Evolutionary conservation across 2,888 invertebrate species (phyloP), one percentile per base, ranked within the genome.

Genomic region (Lucinisca nassula): DNA sequence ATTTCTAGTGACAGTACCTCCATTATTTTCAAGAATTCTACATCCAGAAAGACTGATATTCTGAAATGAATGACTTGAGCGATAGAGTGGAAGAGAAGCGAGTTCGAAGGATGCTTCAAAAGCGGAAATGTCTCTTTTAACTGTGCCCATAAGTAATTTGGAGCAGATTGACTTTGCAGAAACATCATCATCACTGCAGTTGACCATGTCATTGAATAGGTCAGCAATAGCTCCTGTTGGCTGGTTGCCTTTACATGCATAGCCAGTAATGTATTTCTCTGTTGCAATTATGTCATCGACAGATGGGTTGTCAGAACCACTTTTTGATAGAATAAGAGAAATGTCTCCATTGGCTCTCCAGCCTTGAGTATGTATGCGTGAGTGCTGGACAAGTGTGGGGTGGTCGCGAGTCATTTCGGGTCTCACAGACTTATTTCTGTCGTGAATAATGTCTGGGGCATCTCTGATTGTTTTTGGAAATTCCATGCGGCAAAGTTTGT

Each of bases 361-460:
- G 17, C 76, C 90, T 74, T 93, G 92, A 14, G 91, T 91, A 45
- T 91, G 91, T 24, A 32, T 83, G 73, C 49, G 55, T 0, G 92
- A 92, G 77, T 93, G 85, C 49, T 92, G 92, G 0, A 92, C 91
- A 10, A 92, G 21, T 12, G 40, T 27, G 32, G 92, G 92, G 75
- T 92, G 90, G 49, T 92, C 93, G 24, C 92, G 77, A 55, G 37
- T 21, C 92, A 92, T 92, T 89, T 92, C 92, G 32, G 91, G 74
- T 35, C 92, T 37, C 0, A 89, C 14, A 21, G 85, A 91, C 1
- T 84, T 79, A 87, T 91, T 91, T 81, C 76, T 89, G 49, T 92
- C 92, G 51, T 73, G 86, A 14, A 90, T 83, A 0, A 92, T 61
- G 14, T 84, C 84, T 35, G 90, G 88, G 10, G 0, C 14, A 1